Conservation (phyloP, 2,113 vertebrate genomes). For the Heloderma charlesbogerti region DNA sequence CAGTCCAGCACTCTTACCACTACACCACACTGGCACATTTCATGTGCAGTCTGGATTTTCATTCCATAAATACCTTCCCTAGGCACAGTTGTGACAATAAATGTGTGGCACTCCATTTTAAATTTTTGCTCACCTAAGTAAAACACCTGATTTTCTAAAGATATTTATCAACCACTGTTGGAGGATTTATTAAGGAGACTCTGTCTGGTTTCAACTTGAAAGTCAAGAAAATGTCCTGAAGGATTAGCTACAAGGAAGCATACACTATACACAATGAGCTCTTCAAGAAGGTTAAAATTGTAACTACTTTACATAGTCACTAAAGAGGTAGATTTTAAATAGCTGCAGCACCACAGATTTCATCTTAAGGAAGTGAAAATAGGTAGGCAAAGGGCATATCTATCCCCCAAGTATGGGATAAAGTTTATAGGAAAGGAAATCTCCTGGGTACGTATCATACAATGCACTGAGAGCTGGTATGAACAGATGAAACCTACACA, state of each 20-base stretch:
- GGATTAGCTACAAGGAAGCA: neutral
- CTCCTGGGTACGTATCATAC: neutral
- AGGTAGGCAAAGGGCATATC: neutral
- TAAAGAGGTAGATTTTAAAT: neutral
- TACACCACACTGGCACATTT: too few species aligned
- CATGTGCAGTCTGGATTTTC: neutral
- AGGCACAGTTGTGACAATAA: conserved; percentile 21
- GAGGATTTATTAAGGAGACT: conserved; percentile 32
- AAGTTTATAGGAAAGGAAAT: neutral
- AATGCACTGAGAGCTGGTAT: neutral
- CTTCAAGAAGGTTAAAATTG: neutral
- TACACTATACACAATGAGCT: neutral
- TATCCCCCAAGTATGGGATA: neutral
- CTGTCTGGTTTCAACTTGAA: conserved; percentile 28
- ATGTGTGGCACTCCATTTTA: conserved; percentile 24
- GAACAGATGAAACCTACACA: too few species aligned
- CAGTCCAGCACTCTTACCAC: too few species aligned
- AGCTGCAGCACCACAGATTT: neutral
- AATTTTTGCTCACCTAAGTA: conserved; percentile 32
- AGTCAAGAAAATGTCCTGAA: conserved; percentile 30
- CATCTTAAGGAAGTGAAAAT: neutral
- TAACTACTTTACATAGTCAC: neutral
- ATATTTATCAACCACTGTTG: conserved; percentile 28
- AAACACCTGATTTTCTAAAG: conserved; percentile 39
- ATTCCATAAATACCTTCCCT: neutral